A percentile compares a stretch with the other conserved stretches of the same genome.
These are phyloP conservation scores for Pholis gunnellus DNA, from an alignment of 2,113 vertebrate genomes.

Conservation along the genomic window DNA sequence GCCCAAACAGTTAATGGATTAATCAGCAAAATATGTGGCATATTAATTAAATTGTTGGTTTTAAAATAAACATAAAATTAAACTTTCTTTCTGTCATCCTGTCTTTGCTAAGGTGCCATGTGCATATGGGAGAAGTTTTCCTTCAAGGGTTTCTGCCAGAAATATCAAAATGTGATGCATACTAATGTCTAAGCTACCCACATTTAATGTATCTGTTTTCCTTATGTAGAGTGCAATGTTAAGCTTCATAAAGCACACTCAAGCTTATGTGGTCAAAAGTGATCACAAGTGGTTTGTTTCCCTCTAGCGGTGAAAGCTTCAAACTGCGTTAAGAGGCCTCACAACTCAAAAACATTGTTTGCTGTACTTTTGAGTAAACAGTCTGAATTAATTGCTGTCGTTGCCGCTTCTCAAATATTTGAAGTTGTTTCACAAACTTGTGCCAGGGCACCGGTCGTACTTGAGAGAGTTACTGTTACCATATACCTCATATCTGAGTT, in stretches of 20 bases:
- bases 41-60: neutral
- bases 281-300: conserved; percentile 7
- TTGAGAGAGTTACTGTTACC: neutral
- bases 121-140: neutral
- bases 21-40: neutral
- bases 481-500: conserved; percentile 1
- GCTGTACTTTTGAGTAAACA: neutral
- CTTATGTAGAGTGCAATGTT: neutral
- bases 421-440: neutral
- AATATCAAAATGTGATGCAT: neutral
- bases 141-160: neutral
- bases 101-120: neutral
- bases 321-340: conserved; percentile 1
- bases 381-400: neutral
- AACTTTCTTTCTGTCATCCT: neutral
- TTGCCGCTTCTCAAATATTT: neutral
- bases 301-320: conserved; percentile 13
- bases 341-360: neutral
- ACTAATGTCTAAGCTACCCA: neutral
- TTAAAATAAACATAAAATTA: neutral
- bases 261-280: neutral
- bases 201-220: neutral
- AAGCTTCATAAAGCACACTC: neutral
- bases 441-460: neutral
- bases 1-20: neutral